Evolutionary conservation across 2,888 invertebrate species (phyloP), one percentile per base, ranked within the genome.

Genomic region (Chamaedrilus cognettii): DNA sequence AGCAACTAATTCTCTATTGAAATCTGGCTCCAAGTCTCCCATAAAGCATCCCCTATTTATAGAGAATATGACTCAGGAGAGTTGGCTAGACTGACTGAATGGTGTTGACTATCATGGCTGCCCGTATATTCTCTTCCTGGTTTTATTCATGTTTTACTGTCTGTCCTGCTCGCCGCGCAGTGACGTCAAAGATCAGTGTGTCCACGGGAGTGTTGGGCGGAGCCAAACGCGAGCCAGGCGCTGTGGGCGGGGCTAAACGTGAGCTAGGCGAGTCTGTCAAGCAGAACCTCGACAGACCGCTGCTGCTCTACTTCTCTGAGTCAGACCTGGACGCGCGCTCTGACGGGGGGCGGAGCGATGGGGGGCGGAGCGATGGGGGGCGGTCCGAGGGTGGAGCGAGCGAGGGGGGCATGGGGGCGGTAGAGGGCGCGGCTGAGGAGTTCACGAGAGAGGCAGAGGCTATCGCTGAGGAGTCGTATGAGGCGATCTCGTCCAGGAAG

Each of bases 251-350:
- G 42, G 42, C 55, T 15, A 52, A 26, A 23, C 55, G 55, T 19
- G 55, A 52, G 19, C 55, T 52, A 7, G 26, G 11, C 49, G 51
- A 62, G 31, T 62, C 62, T 7, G 23, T 32, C n/a, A 62, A 34
- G 42, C 19, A 42, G 19, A 51, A 31, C 15, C 50, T 31, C 19
- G 11, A 28, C 30, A 62, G 51, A 34, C 62, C 62, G 19, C 62
- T 62, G 7, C 49, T 51, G 4, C 49, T 62, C 51, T 62, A 62
- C 51, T 62, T 62, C 62, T 50, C 62, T 15, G 50, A 1, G 51
- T n/a, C 31, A 2, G 62, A 51, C 62, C 2, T 51, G 23, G 1
- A 28, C 11, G 51, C 62, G 30, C 49, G 49, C 50, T 31, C 62
- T 3, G 62, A 49, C 50, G 30, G 28, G 19, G 31, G 62, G 15